Evolutionary conservation across 2,113 vertebrate species (phyloP).

Genomic region (Pterocles gutturalis): DNA sequence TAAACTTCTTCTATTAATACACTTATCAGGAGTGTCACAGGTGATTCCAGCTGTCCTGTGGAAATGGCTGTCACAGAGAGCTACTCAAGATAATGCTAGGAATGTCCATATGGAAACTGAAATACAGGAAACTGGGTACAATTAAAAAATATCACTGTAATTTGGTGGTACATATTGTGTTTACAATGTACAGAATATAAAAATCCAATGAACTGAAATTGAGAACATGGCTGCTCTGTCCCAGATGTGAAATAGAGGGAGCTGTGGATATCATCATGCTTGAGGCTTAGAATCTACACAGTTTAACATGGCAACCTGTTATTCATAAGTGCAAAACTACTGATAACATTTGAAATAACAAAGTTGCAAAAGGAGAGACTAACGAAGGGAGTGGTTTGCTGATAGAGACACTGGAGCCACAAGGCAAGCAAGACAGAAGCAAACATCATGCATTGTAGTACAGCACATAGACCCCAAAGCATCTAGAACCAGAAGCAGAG

Average conservation of each 20-base stretch:
- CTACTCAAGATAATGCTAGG: background rate
- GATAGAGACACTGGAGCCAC: background rate
- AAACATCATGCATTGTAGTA: background rate
- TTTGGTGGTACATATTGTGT: background rate
- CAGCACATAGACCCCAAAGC: background rate
- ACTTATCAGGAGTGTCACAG: background rate
- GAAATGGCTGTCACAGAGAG: background rate
- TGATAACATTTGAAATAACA: background rate
- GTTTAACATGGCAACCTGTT: background rate
- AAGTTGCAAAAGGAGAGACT: background rate
- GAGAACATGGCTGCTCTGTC: background rate
- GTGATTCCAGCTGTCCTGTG: background rate
- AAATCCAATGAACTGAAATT: background rate
- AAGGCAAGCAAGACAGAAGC: background rate
- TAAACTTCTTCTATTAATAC: background rate
- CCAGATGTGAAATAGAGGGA: background rate
- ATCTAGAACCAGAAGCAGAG: background rate
- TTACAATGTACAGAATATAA: background rate
- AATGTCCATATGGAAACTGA: background rate
- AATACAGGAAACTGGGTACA: background rate
- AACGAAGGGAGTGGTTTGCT: background rate
- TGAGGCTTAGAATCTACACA: background rate
- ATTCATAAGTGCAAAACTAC: background rate
- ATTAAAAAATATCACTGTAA: background rate
- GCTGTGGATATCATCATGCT: background rate